Evolutionary conservation across 2,797 vertebrate species (phyloP), one percentile per base, ranked within the genome.

Genomic region (Psittacula derbiana): DNA sequence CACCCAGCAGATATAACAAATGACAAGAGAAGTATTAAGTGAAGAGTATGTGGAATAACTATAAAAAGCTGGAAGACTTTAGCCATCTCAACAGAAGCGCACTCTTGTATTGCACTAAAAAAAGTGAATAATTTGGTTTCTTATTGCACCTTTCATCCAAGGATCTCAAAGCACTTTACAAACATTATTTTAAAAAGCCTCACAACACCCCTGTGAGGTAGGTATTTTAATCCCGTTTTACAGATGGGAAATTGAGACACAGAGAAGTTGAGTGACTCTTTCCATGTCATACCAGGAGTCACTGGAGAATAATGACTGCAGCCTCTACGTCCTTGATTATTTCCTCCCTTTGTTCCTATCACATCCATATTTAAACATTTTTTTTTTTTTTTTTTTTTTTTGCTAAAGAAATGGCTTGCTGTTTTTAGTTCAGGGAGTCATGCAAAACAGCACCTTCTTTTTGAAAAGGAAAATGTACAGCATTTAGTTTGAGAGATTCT

Each of bases 141-240:
- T 90, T 90, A 82, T 41, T 80, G n/a, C 27, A 95, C 57, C 53
- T 96, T 93, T 95, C 95, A 97, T 95, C 95, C 93, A 86, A 97
- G 94, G 95, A 96, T 97, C 96, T 97, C 94, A 95, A 97, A 96
- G 93, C 96, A 97, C 96, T 97, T 95, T 94, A 97, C 95, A 97
- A 94, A 94, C 71, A 80, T 92, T 86, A 85, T 89, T 90, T 86
- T 67, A 6, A 75, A 93, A 92, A 96, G 96, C 95, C 95, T 88
- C 95, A 96, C 95, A 97, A 96, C 93, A 96, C 78, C 89, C 90
- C 91, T 79, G 81, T 80, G 92, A 94, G 88, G 95, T 96, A 97
- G 95, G 96, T 97, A 96, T 91, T 95, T 94, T 84, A 92, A 91
- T 4, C 67, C 88, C 94, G 91, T 97, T 93, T 86, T 80, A 92